These are phyloP conservation scores for Corvus cornix DNA, from an alignment of 2,113 vertebrate species.

Conservation along the genomic window DNA sequence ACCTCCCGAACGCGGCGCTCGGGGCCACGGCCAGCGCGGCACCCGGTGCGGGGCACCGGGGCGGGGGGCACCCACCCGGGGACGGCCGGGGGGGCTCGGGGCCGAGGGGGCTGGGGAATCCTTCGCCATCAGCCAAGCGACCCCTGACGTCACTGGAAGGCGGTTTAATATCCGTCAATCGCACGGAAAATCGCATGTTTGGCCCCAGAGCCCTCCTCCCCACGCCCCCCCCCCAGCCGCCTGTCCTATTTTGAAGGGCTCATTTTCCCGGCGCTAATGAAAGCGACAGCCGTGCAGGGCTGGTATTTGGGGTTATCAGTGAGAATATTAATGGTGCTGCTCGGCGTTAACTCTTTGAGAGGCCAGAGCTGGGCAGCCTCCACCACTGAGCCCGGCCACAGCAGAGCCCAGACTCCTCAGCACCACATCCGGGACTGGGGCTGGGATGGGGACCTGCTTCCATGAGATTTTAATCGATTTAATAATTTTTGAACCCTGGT, in stretches of 20 bases:
- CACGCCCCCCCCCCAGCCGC: not conserved
- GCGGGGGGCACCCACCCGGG: not conserved
- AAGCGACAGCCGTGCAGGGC: conserved; percentile 58
- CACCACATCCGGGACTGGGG: fast-evolving
- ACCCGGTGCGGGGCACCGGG: not conserved
- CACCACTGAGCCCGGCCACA: fast-evolving
- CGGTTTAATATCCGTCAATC: not conserved
- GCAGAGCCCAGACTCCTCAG: not conserved
- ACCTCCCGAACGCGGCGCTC: not conserved
- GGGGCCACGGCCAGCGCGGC: not conserved
- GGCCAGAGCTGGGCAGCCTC: not conserved
- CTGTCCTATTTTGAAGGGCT: conserved; percentile 60
- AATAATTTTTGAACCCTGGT: fast-evolving
- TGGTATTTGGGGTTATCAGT: conserved; percentile 38
- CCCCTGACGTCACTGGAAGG: conserved; percentile 20
- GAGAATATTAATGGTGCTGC: conserved; percentile 41
- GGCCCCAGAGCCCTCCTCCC: conserved; percentile 25
- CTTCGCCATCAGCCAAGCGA: not conserved
- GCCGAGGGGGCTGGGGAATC: not conserved
- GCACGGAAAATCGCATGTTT: not conserved
- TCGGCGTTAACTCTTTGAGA: conserved; percentile 11
- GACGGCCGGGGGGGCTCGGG: not conserved
- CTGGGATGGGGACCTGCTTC: not conserved
- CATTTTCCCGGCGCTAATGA: conserved; percentile 55
- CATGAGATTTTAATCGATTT: fast-evolving